A percentile compares a stretch with the other conserved stretches of the same genome.
These are phyloP conservation scores for Bellardia bayeri DNA, from an alignment of 2,888 invertebrate species.

Conservation along the genomic window DNA sequence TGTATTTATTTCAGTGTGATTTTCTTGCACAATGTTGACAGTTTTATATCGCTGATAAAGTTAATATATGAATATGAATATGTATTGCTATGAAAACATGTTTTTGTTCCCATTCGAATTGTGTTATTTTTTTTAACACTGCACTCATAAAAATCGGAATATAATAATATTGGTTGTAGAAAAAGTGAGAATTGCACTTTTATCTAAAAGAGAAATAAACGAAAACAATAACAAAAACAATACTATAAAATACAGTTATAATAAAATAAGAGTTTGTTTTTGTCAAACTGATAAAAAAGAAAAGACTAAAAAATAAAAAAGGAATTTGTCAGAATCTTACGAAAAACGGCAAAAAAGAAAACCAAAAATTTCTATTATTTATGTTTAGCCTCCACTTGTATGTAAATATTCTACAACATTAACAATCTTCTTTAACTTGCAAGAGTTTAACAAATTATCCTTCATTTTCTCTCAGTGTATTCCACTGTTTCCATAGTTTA, in stretches of 20 bases:
- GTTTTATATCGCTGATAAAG: too few species aligned
- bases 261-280: slow-evolving; percentile 10
- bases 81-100: not conserved
- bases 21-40: too few species aligned
- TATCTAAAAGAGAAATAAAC: not conserved
- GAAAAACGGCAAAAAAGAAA: too few species aligned
- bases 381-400: not conserved
- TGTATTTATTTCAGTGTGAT: too few species aligned
- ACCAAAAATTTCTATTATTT: not conserved
- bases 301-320: not conserved
- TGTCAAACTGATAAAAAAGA: slow-evolving; percentile 8
- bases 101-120: not conserved
- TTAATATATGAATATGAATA: too few species aligned
- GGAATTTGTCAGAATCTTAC: not conserved
- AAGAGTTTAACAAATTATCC: not conserved
- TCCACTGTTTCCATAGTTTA: not conserved
- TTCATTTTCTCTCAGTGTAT: not conserved
- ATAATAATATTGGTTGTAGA: not conserved
- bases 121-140: not conserved
- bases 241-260: not conserved
- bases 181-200: slow-evolving; percentile 10
- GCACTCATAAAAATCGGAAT: not conserved
- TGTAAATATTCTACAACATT: too few species aligned
- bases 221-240: not conserved
- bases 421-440: too few species aligned